phyloP scores from a whole-genome alignment of 2,888 invertebrate genomes.

The Plagiodera versicolora region DNA sequence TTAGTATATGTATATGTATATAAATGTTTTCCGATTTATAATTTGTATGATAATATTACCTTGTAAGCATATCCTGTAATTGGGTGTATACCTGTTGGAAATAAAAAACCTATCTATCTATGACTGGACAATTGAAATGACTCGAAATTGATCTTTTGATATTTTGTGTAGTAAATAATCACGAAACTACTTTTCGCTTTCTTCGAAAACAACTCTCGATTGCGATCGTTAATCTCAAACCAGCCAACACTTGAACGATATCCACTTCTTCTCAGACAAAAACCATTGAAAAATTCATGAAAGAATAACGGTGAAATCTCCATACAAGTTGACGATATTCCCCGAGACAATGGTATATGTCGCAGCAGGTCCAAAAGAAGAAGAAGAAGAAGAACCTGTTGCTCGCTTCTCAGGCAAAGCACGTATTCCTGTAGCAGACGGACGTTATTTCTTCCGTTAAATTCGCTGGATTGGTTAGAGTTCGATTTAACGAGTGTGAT shows the following conservation, averaged over 20 bases:
- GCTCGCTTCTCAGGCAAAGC: constrained; percentile 13
- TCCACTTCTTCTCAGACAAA: constrained; percentile 18
- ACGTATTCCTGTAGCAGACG: constrained; percentile 18
- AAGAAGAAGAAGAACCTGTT: constrained; percentile 9
- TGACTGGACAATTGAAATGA: too few species aligned
- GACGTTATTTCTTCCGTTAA: constrained; percentile 18
- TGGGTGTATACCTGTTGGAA: too few species aligned
- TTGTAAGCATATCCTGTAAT: too few species aligned
- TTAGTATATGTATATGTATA: too few species aligned
- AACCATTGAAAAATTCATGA: constrained; percentile 26
- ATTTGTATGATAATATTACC: too few species aligned
- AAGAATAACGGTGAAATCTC: constrained; percentile 21
- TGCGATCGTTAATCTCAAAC: neutral
- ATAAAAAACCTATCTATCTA: too few species aligned
- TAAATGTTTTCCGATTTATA: too few species aligned
- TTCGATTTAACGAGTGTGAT: too few species aligned
- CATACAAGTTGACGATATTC: constrained; percentile 16
- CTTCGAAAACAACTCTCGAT: neutral
- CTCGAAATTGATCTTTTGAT: too few species aligned
- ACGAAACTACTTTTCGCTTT: too few species aligned
- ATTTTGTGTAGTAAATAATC: too few species aligned
- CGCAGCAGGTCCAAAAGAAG: constrained; percentile 11
- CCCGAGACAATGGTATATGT: constrained; percentile 9
- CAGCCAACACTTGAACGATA: neutral
- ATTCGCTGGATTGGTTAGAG: neutral